phyloP scores from a whole-genome alignment of 2,113 vertebrate species.

The Antechinus flavipes region DNA sequence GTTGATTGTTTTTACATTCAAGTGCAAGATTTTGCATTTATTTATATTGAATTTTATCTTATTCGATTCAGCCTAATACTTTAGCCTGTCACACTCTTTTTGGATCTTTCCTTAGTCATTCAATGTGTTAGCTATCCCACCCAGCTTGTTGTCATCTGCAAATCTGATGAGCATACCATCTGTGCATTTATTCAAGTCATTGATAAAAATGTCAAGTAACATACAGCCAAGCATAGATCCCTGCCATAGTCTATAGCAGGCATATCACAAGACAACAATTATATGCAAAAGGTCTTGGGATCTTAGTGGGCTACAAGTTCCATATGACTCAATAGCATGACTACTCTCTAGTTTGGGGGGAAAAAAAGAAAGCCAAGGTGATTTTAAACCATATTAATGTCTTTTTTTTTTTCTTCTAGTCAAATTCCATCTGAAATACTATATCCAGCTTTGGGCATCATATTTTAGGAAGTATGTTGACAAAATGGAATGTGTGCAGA shows the following conservation, averaged over 20 bases:
- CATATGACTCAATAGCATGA: neutral
- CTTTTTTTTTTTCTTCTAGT: neutral
- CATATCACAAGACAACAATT: neutral
- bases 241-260: neutral
- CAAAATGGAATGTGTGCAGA: neutral
- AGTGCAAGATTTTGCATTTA: neutral
- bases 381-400: neutral
- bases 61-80: neutral
- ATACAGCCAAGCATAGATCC: neutral
- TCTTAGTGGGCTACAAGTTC: neutral
- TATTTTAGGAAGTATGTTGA: neutral
- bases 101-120: neutral
- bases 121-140: neutral
- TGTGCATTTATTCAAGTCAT: neutral
- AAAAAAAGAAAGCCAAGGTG: neutral
- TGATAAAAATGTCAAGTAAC: neutral
- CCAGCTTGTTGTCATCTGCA: neutral
- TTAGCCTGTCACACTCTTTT: neutral
- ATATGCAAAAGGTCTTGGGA: neutral
- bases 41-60: neutral
- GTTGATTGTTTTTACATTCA: neutral
- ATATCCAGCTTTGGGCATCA: neutral
- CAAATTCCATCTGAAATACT: neutral
- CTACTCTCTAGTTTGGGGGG: neutral
- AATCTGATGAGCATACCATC: neutral